Evolutionary conservation across 2,797 vertebrate species (phyloP), one percentile per base, ranked within the genome.

Genomic region (Falco concolor): DNA sequence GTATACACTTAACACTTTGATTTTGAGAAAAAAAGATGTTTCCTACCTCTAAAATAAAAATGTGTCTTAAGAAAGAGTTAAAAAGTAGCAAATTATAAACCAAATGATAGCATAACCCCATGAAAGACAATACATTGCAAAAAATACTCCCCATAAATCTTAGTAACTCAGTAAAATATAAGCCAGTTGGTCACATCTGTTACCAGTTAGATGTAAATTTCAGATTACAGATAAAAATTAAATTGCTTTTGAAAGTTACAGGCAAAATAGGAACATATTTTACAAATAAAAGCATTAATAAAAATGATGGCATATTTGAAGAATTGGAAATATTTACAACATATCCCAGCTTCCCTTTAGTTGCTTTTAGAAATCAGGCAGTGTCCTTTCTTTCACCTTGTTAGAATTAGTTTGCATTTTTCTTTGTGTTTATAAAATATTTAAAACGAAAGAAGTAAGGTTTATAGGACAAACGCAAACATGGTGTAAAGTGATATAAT

Each of bases 351-450:
- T 96, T 96, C 45, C 77, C 85, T 95, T 95, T 30, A 95, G 75
- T 84, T 96, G 64, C 74, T 87, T 94, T 96, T 76, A 89, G 78
- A 91, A 95, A 92, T 92, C 75, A 96, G 53, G 52, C 89, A 20
- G 47, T 95, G 93, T 89, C 93, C 96, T 97, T 85, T 87, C 91
- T 73, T 94, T 92, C 93, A 97, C 94, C 79, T 95, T 95, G 96
- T 96, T 90, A 97, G 87, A 93, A 97, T 93, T 95, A 98, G 98
- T 98, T 75, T 98, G 98, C 91, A 97, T 98, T 96, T 98, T 95
- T 85, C 81, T 74, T 74, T 92, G 61, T 95, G 86, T 94, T 95
- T 96, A 95, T 97, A 95, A 95, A 95, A 95, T 93, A 90, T 73
- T 95, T 70, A 6, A 93, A 93, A 97, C 93, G 79, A 96, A 95